phyloP scores from a whole-genome alignment of 2,888 invertebrate species.

The Hyposoter dolosus region DNA sequence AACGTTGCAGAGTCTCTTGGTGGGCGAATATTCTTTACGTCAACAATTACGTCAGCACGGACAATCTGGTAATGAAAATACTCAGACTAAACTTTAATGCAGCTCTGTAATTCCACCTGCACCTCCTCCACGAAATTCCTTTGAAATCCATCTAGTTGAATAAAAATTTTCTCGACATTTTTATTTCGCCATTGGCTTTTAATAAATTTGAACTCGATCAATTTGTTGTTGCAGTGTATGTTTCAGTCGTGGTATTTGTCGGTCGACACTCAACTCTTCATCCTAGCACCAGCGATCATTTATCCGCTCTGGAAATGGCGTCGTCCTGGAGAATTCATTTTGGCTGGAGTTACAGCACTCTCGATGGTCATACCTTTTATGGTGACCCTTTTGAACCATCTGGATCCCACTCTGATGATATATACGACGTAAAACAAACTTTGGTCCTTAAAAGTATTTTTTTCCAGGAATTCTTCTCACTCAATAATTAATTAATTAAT shows the following conservation, averaged over 20 bases:
- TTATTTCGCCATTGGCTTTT: neutral
- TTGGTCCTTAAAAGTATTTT: neutral
- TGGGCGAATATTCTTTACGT: slow-evolving; percentile 91
- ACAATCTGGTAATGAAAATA: slow-evolving; percentile 86
- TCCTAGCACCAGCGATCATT: slow-evolving; percentile 89
- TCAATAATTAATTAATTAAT: no score
- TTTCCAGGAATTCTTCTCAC: neutral
- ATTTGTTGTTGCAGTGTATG: slow-evolving; percentile 87
- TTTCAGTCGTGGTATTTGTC: slow-evolving; percentile 90
- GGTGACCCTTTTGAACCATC: slow-evolving; percentile 87
- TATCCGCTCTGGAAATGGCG: slow-evolving; percentile 89
- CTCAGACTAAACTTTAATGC: neutral
- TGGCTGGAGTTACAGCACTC: slow-evolving; percentile 85
- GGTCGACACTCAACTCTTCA: slow-evolving; percentile 89
- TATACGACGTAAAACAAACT: slow-evolving; percentile 88
- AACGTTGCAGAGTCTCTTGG: slow-evolving; percentile 89
- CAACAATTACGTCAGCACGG: slow-evolving; percentile 90
- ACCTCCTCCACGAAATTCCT: neutral
- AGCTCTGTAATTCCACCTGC: neutral
- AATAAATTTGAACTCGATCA: neutral
- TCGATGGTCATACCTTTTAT: slow-evolving; percentile 87
- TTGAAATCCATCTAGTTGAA: neutral
- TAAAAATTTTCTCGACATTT: neutral
- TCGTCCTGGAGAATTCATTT: slow-evolving; percentile 86
- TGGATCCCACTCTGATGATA: slow-evolving; percentile 90